Evolutionary conservation across 1,140 invertebrate genomes (phyloP).

Genomic region (Drosophila saltans): DNA sequence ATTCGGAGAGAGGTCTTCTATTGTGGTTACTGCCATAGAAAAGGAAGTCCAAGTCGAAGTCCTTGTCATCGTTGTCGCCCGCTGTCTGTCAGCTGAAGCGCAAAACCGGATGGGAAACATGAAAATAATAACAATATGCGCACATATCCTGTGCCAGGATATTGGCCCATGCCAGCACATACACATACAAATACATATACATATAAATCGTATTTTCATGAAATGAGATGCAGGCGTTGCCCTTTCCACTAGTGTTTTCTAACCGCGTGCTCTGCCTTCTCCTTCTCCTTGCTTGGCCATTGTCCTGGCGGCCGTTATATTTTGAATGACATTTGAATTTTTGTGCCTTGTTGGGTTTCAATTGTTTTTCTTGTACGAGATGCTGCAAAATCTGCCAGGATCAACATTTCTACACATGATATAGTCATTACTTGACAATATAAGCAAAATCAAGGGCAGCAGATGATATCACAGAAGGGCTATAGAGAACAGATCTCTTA

Average conservation of each 20-base stretch:
- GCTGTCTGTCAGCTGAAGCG: constrained; percentile 61
- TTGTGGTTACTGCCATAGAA: constrained; percentile 61
- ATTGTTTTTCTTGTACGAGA: constrained; percentile 47
- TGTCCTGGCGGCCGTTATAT: constrained; percentile 64
- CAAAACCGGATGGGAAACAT: constrained; percentile 67
- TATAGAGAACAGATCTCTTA: not conserved
- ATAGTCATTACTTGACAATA: constrained; percentile 50
- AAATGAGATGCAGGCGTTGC: constrained; percentile 75
- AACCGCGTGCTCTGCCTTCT: constrained; percentile 55
- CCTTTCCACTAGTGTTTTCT: constrained; percentile 33
- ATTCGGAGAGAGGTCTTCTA: constrained; percentile 34
- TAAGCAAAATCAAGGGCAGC: constrained; percentile 13
- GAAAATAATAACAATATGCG: constrained; percentile 74
- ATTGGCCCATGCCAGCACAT: constrained; percentile 46
- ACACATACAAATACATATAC: constrained; percentile 9
- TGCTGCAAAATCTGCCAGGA: constrained; percentile 41
- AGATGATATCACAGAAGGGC: not conserved
- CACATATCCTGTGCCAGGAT: constrained; percentile 77
- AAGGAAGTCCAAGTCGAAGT: constrained; percentile 59
- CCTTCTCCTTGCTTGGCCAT: constrained; percentile 50
- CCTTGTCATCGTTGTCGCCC: constrained; percentile 42
- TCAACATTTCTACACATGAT: constrained; percentile 55
- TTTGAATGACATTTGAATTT: constrained; percentile 79
- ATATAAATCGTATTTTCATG: constrained; percentile 48
- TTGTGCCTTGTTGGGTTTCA: constrained; percentile 46